Conservation (phyloP, 2,113 vertebrate species). For the Odontesthes bonariensis region DNA sequence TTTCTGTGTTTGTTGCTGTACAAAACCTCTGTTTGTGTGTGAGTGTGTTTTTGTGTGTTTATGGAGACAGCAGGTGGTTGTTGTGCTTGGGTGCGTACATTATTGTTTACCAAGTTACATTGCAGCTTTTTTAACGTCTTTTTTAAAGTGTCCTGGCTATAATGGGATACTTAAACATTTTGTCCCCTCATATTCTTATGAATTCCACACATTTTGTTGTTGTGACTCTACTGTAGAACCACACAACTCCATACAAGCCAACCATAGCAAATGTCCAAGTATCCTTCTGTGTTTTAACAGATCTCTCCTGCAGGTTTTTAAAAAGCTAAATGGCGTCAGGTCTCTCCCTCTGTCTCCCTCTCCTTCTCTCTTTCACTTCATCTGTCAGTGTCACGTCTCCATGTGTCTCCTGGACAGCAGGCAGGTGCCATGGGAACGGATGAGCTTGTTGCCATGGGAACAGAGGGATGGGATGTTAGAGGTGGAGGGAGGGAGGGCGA, state of each 20-base stretch:
- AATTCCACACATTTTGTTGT: not conserved
- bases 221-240: slow-evolving; percentile 5
- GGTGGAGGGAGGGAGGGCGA: slow-evolving; percentile 24
- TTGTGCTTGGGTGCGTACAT: slow-evolving; percentile 13
- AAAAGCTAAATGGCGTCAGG: slow-evolving; percentile 34
- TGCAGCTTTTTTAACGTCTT: slow-evolving; percentile 9
- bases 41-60: slow-evolving; percentile 29
- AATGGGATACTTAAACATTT: slow-evolving; percentile 38
- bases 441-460: slow-evolving; percentile 73
- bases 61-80: slow-evolving; percentile 52
- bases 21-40: slow-evolving; percentile 16
- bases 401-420: slow-evolving; percentile 73
- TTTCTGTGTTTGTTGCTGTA: slow-evolving; percentile 31
- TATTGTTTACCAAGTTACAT: slow-evolving; percentile 24
- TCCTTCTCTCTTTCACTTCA: slow-evolving; percentile 55
- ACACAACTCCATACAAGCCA: not conserved
- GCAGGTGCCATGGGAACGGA: slow-evolving; percentile 72
- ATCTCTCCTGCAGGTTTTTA: slow-evolving; percentile 61
- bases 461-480: slow-evolving; percentile 51
- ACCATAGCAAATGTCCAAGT: slow-evolving; percentile 37
- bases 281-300: slow-evolving; percentile 35
- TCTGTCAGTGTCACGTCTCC: slow-evolving; percentile 68
- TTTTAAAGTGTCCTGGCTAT: slow-evolving; percentile 17
- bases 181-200: not conserved
- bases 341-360: slow-evolving; percentile 36